These are phyloP conservation scores for Stenurella melanura DNA, from an alignment of 2,888 invertebrate genomes.

Conservation along the genomic window DNA sequence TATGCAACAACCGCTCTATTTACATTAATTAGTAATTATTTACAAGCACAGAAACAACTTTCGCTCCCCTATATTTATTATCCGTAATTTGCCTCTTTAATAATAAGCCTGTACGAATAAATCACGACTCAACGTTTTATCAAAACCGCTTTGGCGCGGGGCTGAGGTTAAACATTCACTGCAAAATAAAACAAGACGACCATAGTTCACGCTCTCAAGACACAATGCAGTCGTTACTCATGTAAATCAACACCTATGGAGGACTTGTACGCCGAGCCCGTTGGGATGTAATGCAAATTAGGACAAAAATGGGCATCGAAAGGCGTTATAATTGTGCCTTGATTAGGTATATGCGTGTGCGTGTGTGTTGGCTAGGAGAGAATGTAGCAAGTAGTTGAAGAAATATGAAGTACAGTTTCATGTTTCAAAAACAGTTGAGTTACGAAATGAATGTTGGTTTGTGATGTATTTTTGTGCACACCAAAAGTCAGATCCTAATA, in stretches of 20 bases:
- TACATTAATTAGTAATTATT: conserved; percentile 20
- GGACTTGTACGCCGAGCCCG: conserved; percentile 20
- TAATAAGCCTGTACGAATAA: conserved; percentile 17
- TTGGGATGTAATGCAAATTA: conserved; percentile 26
- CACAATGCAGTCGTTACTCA: conserved; percentile 34
- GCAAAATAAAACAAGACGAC: conserved; percentile 26
- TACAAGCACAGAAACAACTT: conserved; percentile 9
- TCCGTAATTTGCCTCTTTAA: conserved; percentile 27
- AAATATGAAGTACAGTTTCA: too few relatives aligned
- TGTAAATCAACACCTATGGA: conserved; percentile 38
- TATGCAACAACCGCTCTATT: conserved; percentile 7
- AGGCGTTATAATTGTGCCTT: background rate
- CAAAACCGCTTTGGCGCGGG: background rate
- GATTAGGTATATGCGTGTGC: background rate
- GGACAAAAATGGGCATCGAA: conserved; percentile 8
- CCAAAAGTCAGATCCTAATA: too few relatives aligned
- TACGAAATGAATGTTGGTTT: too few relatives aligned
- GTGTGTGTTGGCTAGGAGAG: background rate
- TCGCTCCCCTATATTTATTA: conserved; percentile 18
- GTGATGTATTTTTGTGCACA: too few relatives aligned
- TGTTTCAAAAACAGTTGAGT: too few relatives aligned
- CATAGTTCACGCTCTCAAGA: conserved; percentile 15
- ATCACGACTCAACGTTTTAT: conserved; percentile 22
- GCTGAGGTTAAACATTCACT: background rate
- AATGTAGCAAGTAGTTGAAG: background rate